A percentile compares a stretch with the other conserved stretches of the same genome.
Conservation (phyloP, 92 coral and sea anemone genomes). For the Actinernus sp. region DNA sequence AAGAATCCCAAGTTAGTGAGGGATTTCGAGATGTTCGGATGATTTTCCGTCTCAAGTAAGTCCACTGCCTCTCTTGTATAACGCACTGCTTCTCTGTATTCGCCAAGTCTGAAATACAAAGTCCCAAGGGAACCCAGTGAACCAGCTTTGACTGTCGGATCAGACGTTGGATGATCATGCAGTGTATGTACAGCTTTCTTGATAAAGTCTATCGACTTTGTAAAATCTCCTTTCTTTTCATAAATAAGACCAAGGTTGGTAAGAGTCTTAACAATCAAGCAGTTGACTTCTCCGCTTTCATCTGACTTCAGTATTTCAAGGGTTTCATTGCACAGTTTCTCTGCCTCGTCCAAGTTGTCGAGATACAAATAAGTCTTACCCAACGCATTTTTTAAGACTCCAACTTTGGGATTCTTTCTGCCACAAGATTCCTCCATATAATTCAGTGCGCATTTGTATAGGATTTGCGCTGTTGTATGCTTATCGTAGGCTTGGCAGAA, state of each 20-base stretch:
- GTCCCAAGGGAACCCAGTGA: not conserved
- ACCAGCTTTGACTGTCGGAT: not conserved
- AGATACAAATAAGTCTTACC: conserved; percentile 1
- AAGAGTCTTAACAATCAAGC: conserved; percentile 4
- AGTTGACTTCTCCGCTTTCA: not conserved
- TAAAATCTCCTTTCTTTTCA: conserved; percentile 9
- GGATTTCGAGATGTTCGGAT: conserved; percentile 3
- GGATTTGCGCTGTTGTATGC: not conserved
- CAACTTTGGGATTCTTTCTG: not conserved
- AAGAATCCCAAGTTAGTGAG: conserved; percentile 7
- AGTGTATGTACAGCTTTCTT: not conserved
- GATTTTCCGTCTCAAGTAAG: not conserved
- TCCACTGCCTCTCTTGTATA: not conserved
- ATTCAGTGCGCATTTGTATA: not conserved
- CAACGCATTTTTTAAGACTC: not conserved
- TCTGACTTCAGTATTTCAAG: not conserved
- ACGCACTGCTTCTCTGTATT: not conserved
- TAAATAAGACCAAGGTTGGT: not conserved
- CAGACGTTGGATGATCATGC: not conserved
- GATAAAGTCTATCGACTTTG: not conserved
- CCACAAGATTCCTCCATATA: not conserved
- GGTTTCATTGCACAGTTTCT: not conserved
- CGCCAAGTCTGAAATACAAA: not conserved
- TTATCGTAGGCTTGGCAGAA: not conserved
- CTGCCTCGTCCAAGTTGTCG: not conserved